phyloP scores from a whole-genome alignment of 2,113 vertebrate species.

The Peromyscus polionotus region DNA sequence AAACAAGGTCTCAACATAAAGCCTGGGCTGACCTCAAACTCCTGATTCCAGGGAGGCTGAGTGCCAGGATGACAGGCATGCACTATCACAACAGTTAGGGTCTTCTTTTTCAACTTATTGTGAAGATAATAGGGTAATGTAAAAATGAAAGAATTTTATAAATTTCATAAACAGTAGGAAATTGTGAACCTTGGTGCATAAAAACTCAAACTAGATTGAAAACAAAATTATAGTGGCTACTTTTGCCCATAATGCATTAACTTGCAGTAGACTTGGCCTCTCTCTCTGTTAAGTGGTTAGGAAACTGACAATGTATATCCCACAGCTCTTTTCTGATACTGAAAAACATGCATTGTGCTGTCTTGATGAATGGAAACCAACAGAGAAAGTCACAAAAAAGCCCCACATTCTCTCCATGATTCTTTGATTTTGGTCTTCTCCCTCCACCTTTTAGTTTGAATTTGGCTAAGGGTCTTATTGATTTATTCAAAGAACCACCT shows the following conservation, averaged over 20 bases:
- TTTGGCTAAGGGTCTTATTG: background rate
- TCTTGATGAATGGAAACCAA: background rate
- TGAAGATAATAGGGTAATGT: background rate
- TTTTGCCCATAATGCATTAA: background rate
- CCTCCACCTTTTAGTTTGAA: background rate
- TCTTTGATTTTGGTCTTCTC: background rate
- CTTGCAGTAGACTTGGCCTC: background rate
- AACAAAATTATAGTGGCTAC: background rate
- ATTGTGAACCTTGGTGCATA: background rate
- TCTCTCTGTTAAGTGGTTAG: background rate
- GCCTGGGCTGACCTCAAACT: background rate
- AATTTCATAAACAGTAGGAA: background rate
- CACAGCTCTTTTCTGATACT: background rate
- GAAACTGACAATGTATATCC: background rate
- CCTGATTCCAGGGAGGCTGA: background rate
- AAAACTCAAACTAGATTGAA: background rate
- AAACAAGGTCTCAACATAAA: background rate
- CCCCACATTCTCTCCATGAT: background rate
- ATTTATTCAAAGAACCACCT: background rate
- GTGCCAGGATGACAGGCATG: background rate
- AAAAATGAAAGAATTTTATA: slow-evolving; percentile 28
- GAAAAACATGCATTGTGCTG: background rate
- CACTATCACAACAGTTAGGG: background rate
- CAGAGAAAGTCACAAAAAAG: background rate
- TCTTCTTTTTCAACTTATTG: background rate